These are phyloP conservation scores for Gymnarchus niloticus DNA, from an alignment of 2,113 vertebrate genomes.

Conservation along the genomic window DNA sequence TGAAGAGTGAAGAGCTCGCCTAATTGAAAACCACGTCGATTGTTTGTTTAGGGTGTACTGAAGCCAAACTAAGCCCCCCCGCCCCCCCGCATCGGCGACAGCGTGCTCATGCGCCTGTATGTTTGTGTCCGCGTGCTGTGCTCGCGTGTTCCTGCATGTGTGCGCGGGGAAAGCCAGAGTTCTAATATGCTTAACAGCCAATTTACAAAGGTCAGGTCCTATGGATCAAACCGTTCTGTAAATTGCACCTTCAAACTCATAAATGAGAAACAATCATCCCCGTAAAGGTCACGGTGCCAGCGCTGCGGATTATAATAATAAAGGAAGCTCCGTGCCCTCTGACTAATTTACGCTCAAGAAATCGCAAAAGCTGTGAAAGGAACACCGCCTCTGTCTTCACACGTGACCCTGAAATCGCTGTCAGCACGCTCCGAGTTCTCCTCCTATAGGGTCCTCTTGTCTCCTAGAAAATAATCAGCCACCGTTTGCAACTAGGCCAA, in stretches of 20 bases:
- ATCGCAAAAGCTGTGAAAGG: constrained; percentile 27
- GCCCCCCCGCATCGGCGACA: not conserved
- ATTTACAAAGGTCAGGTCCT: constrained; percentile 80
- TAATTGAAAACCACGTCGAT: not conserved
- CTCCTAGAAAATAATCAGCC: constrained; percentile 29
- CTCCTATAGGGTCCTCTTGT: constrained; percentile 28
- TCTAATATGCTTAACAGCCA: constrained; percentile 75
- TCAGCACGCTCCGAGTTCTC: constrained; percentile 17
- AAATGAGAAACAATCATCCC: constrained; percentile 73
- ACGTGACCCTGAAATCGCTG: constrained; percentile 16
- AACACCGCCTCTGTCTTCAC: constrained; percentile 32
- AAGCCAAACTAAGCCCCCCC: not conserved
- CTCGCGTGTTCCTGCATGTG: constrained; percentile 25
- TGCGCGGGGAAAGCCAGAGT: constrained; percentile 53
- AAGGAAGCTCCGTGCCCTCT: constrained; percentile 56
- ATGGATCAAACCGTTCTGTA: constrained; percentile 68
- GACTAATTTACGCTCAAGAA: constrained; percentile 47
- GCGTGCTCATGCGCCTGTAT: not conserved
- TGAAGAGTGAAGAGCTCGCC: not conserved
- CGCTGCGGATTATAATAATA: constrained; percentile 69
- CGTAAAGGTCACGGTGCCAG: constrained; percentile 66
- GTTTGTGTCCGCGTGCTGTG: not conserved
- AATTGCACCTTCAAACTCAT: constrained; percentile 72
- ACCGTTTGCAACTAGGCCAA: not conserved
- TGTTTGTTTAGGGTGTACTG: not conserved